Evolutionary conservation across 2,797 vertebrate species (phyloP).

Genomic region (Pseudotriccus pelzelni): DNA sequence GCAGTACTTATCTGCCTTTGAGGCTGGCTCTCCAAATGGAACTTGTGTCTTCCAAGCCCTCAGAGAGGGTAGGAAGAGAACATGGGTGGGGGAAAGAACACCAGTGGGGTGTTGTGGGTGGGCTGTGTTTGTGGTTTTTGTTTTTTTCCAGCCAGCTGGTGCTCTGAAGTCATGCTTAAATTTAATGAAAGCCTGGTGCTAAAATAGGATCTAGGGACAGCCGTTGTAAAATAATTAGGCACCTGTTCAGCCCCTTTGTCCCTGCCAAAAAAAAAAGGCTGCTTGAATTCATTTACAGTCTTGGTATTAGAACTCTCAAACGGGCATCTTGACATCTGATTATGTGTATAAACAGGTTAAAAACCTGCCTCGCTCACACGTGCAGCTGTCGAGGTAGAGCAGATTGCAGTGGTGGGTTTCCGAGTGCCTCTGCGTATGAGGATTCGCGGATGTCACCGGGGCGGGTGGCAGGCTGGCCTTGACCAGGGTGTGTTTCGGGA

Average conservation of each 20-base stretch:
- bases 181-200: constrained; percentile 29
- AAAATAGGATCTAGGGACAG: constrained; percentile 41
- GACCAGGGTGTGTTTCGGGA: neutral
- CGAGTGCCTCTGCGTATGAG: rapidly evolving
- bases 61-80: neutral
- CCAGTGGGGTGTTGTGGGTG: constrained; percentile 23
- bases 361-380: neutral
- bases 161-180: constrained; percentile 49
- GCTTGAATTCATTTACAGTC: neutral
- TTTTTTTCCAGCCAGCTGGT: constrained; percentile 36
- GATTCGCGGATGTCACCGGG: rapidly evolving
- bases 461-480: neutral
- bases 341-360: neutral
- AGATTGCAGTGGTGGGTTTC: neutral
- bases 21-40: neutral
- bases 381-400: neutral
- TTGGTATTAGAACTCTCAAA: neutral
- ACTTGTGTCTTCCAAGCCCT: neutral
- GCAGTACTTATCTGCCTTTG: neutral
- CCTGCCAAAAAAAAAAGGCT: neutral
- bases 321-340: neutral
- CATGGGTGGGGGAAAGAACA: neutral
- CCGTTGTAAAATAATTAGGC: constrained; percentile 27
- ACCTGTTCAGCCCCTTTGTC: neutral
- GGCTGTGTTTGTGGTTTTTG: constrained; percentile 22